Conservation (phyloP, 92 coral and sea anemone species). For the Porites cylindrica region DNA sequence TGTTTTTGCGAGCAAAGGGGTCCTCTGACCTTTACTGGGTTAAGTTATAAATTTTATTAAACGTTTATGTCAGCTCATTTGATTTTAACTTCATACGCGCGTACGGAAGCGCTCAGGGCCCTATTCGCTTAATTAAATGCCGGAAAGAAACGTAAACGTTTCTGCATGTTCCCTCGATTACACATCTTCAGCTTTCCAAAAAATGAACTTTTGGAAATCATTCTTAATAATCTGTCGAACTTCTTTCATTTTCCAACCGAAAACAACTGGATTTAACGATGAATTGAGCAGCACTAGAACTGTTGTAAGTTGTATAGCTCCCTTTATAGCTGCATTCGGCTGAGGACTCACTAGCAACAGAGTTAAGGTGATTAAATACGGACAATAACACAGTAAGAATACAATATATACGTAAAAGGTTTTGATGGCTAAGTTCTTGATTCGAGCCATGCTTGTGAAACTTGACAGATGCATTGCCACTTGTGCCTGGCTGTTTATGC, state of each 20-base stretch:
- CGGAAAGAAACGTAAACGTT: too few species aligned
- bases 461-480: not conserved
- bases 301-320: conserved; percentile 11
- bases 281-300: conserved; percentile 23
- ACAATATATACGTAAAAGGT: conserved; percentile 26
- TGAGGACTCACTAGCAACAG: conserved; percentile 6
- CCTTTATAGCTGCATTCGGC: not conserved
- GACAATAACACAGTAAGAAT: conserved; percentile 5
- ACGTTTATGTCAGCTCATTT: too few species aligned
- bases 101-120: too few species aligned
- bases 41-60: too few species aligned
- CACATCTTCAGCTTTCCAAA: not conserved
- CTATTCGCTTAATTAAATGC: too few species aligned
- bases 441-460: conserved; percentile 1
- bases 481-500: conserved; percentile 19
- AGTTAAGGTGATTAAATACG: conserved; percentile 1
- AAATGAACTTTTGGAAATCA: not conserved
- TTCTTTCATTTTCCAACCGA: conserved; percentile 36
- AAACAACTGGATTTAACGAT: conserved; percentile 29
- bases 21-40: too few species aligned
- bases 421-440: conserved; percentile 24
- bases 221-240: conserved; percentile 27
- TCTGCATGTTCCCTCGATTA: too few species aligned
- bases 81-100: too few species aligned
- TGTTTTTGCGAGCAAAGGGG: too few species aligned